These are phyloP conservation scores for Pachyseris speciosa DNA, from an alignment of 64 coral and sea anemone genomes.

Conservation along the genomic window DNA sequence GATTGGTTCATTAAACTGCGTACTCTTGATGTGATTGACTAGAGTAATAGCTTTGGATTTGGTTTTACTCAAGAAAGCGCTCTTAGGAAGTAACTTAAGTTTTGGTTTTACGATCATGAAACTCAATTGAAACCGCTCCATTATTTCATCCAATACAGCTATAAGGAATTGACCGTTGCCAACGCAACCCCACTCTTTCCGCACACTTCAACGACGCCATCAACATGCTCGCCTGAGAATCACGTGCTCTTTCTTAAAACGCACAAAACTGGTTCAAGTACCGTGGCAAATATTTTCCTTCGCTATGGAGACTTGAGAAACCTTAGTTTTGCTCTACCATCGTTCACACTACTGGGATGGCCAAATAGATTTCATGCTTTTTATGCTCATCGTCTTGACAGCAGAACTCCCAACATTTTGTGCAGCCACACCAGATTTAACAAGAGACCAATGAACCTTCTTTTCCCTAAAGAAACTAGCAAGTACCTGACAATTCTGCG, in stretches of 20 bases:
- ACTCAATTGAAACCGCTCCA: too few species aligned
- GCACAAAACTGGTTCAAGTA: neutral
- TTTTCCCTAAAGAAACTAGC: slow-evolving; percentile 52
- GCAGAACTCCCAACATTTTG: slow-evolving; percentile 60
- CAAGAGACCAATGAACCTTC: slow-evolving; percentile 52
- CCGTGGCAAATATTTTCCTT: neutral
- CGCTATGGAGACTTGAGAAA: neutral
- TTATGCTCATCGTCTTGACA: neutral
- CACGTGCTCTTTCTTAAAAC: neutral
- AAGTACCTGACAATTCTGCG: slow-evolving; percentile 79
- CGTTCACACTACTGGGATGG: neutral
- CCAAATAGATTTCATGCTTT: neutral
- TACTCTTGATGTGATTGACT: too few species aligned
- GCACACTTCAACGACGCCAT: too few species aligned
- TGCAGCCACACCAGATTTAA: slow-evolving; percentile 88
- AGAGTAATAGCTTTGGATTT: too few species aligned
- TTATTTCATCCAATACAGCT: too few species aligned
- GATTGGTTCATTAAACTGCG: too few species aligned
- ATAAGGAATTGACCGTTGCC: too few species aligned
- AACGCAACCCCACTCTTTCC: too few species aligned
- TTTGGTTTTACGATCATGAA: too few species aligned
- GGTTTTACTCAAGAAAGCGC: too few species aligned
- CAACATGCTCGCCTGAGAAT: too few species aligned
- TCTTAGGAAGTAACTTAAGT: too few species aligned
- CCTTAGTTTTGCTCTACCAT: slow-evolving; percentile 9